Evolutionary conservation across 2,797 vertebrate species (phyloP).

Genomic region (Spondyliosoma cantharus): DNA sequence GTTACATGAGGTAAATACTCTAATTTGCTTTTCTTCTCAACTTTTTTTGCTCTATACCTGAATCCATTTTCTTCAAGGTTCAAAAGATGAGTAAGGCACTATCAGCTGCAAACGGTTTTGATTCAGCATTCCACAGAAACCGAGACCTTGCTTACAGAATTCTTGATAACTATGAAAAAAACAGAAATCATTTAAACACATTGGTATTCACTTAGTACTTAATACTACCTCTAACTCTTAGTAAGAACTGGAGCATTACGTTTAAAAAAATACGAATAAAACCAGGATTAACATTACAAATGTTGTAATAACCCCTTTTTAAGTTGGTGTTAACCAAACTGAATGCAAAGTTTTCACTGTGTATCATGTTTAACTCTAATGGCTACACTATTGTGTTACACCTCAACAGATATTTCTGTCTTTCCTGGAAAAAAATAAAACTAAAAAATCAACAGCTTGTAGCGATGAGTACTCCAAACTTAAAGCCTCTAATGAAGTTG

Average conservation of each 20-base stretch:
- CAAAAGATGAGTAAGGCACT: constrained; percentile 74
- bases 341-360: constrained; percentile 23
- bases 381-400: not conserved
- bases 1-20: constrained; percentile 72
- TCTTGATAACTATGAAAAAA: constrained; percentile 78
- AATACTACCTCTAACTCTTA: not conserved
- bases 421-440: constrained; percentile 10
- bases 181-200: not conserved
- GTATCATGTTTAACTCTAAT: constrained; percentile 21
- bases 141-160: constrained; percentile 82
- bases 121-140: constrained; percentile 60
- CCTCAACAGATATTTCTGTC: not conserved
- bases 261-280: not conserved
- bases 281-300: not conserved
- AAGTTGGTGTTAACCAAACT: not conserved
- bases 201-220: not conserved
- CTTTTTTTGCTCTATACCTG: constrained; percentile 55
- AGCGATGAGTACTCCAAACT: constrained; percentile 29
- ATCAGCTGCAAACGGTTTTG: constrained; percentile 63
- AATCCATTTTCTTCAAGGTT: constrained; percentile 74
- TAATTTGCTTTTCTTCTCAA: constrained; percentile 67
- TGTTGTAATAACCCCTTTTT: not conserved
- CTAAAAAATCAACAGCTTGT: constrained; percentile 1
- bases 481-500: constrained; percentile 50
- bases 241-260: not conserved